A percentile compares a stretch with the other conserved stretches of the same genome.
Conservation (phyloP, 2,888 invertebrate genomes). For the Tetragnatha montana region DNA sequence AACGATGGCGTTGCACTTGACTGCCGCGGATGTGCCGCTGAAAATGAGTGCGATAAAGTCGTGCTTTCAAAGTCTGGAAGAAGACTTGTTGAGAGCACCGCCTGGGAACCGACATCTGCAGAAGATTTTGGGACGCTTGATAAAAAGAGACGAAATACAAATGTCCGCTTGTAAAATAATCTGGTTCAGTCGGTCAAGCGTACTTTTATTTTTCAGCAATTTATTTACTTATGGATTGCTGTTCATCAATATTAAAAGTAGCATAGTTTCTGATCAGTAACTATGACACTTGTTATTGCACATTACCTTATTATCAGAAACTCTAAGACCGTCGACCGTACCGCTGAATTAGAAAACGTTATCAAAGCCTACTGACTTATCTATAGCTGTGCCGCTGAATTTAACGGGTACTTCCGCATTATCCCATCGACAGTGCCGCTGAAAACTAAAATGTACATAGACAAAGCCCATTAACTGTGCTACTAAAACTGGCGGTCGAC, state of each 20-base stretch:
- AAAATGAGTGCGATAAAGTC: not conserved
- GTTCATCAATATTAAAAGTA: not conserved
- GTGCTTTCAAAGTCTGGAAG: slow-evolving; percentile 9
- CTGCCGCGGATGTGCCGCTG: not conserved
- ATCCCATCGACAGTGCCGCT: too few relatives aligned
- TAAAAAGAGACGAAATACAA: not conserved
- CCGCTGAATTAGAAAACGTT: too few relatives aligned
- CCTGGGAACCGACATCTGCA: not conserved
- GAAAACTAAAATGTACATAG: too few relatives aligned
- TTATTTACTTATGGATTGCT: not conserved
- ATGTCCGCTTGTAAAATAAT: not conserved
- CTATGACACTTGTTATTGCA: too few relatives aligned
- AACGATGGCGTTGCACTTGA: not conserved
- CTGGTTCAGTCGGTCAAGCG: not conserved
- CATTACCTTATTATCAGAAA: too few relatives aligned
- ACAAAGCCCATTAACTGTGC: too few relatives aligned
- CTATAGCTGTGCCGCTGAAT: too few relatives aligned
- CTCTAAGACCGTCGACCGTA: too few relatives aligned
- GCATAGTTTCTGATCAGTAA: not conserved
- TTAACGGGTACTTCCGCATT: too few relatives aligned
- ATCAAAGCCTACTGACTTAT: too few relatives aligned
- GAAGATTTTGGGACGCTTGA: not conserved
- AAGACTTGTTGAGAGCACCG: not conserved
- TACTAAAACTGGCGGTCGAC: too few relatives aligned
- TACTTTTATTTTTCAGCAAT: not conserved